Base-by-base conservation (phyloP, 2,113 vertebrate species). In the Ahaetulla prasina region DNA sequence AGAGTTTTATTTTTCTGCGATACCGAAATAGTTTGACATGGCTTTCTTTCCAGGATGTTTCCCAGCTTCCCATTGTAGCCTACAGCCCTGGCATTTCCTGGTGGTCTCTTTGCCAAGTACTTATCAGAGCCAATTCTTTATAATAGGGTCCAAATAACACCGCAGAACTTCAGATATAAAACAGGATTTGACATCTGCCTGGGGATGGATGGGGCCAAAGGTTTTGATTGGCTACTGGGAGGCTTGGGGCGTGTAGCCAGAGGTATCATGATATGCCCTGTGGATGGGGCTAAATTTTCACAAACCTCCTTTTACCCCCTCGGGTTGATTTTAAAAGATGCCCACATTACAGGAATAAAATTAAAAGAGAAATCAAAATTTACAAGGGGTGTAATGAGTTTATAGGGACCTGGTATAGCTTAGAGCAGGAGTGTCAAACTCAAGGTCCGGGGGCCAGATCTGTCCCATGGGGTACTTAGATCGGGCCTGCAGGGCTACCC, bases 71-170 rank as follows among this genome's bases (percentile, higher is more conserved):
- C 74, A 22, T 1, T 80, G 16, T 39, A 80, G 74, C 35, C 35
- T 80, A 43, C 74, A 80, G 35, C 18, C 74, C 35, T 80, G 74
- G 74, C 74, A 80, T 80, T 80, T 80, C 74, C 74, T 80, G 74
- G 74, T 43, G 74, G 68, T 39, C 68, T 80, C 68, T 80, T 80
- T 80, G 68, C 74, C 74, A 80, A 80, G 74, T 39, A 39, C 8
- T 39, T 80, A 80, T 80, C 74, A 43, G 18, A 80, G 74, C 35
- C 74, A 80, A 80, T 80, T 80, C n/a, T 20, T 80, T 22, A 39
- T 80, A 39, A 8, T 6, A 18, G n/a, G 74, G 18, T 18, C 35
- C 35, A 9, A 80, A 80, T 39, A 43, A 80, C 7, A 22, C n/a
- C 0, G 3, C 18, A 80, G 18, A 80, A 39, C 18, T 35, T 80